A percentile compares a stretch with the other conserved stretches of the same genome.
phyloP scores from a whole-genome alignment of 1,140 invertebrate species.

The Microplitis demolitor region DNA sequence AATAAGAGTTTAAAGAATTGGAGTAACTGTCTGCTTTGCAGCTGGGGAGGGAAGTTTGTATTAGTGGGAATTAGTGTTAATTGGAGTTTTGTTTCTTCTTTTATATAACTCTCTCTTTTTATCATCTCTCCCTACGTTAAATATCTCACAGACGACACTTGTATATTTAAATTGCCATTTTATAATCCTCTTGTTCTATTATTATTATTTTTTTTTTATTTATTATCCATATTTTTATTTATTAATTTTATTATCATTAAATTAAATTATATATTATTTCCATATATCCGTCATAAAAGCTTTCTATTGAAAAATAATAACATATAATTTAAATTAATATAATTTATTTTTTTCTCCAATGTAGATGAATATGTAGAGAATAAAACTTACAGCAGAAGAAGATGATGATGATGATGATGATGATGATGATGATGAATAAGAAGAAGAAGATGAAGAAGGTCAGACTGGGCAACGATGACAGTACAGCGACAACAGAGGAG shows the following conservation, averaged over 20 bases:
- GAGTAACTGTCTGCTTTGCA: slow-evolving; percentile 31
- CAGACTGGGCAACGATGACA: slow-evolving; percentile 11
- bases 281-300: neutral
- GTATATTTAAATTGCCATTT: neutral
- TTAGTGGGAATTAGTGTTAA: slow-evolving; percentile 60
- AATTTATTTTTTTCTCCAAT: too few species aligned
- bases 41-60: slow-evolving; percentile 39
- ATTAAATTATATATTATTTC: too few species aligned
- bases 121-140: neutral
- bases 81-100: slow-evolving; percentile 43
- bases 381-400: too few species aligned
- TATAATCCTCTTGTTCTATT: neutral
- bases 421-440: neutral
- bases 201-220: neutral
- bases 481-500: slow-evolving; percentile 29
- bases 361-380: too few species aligned
- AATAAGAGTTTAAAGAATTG: slow-evolving; percentile 37
- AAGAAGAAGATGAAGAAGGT: neutral
- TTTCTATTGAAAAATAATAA: neutral
- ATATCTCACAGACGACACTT: neutral
- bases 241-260: too few species aligned
- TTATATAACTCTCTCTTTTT: neutral
- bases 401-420: neutral
- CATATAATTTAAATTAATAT: neutral
- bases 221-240: neutral